Evolutionary conservation across 2,888 invertebrate species (phyloP).

Genomic region (Hirtodrosophila histrioides): DNA sequence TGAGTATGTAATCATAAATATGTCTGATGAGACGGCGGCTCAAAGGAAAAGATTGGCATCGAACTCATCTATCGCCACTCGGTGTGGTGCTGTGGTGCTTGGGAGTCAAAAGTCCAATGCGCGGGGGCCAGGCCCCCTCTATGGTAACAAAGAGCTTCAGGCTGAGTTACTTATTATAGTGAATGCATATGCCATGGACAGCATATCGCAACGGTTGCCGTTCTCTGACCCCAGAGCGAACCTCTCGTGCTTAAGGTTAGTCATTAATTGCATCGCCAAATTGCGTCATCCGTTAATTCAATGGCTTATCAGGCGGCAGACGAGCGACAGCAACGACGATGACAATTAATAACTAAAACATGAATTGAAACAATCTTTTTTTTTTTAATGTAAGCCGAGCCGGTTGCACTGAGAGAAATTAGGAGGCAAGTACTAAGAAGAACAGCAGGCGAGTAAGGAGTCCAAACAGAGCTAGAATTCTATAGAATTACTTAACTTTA

Average conservation of each 20-base stretch:
- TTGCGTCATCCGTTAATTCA: conserved; percentile 66
- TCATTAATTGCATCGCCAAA: conserved; percentile 68
- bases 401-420: conserved; percentile 23
- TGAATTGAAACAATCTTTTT: conserved; percentile 49
- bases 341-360: conserved; percentile 62
- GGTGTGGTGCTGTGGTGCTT: not conserved
- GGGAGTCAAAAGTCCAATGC: conserved; percentile 39
- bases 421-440: not conserved
- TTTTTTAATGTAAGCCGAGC: conserved; percentile 18
- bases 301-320: conserved; percentile 49
- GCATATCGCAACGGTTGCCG: conserved; percentile 36
- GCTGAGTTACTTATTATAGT: not conserved
- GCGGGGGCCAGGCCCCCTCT: conserved; percentile 47
- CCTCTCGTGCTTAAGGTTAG: conserved; percentile 69
- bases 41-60: conserved; percentile 13
- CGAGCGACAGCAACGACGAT: conserved; percentile 34
- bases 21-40: conserved; percentile 21
- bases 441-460: too few relatives aligned
- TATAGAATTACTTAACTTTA: too few relatives aligned
- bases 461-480: too few relatives aligned
- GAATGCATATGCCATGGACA: conserved; percentile 11
- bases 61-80: conserved; percentile 2
- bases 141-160: not conserved
- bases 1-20: not conserved
- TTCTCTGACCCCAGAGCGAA: conserved; percentile 49